These are phyloP conservation scores for Melieria picta DNA, from an alignment of 2,888 invertebrate species.

Conservation along the genomic window DNA sequence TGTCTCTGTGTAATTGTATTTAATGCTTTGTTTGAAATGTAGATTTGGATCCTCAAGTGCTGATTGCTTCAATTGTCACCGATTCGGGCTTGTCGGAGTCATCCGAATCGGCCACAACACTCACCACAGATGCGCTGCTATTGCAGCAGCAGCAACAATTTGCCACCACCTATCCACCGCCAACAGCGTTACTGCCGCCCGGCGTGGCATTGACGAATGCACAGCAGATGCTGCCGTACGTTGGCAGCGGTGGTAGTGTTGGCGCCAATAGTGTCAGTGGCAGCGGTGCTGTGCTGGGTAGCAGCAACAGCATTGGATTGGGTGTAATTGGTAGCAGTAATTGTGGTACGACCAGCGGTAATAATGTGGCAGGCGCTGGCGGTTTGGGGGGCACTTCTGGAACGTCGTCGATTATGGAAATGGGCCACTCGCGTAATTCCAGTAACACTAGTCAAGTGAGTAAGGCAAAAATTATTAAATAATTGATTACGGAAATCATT, in stretches of 20 bases:
- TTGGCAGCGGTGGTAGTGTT: slow-evolving; percentile 50
- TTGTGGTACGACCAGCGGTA: slow-evolving; percentile 54
- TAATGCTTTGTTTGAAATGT: slow-evolving; percentile 9
- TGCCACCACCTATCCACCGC: slow-evolving; percentile 26
- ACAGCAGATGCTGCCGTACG: slow-evolving; percentile 52
- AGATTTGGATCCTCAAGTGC: slow-evolving; percentile 49
- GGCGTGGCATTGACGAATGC: slow-evolving; percentile 41
- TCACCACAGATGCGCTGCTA: slow-evolving; percentile 53
- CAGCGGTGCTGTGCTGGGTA: slow-evolving; percentile 35
- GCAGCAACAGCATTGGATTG: slow-evolving; percentile 39
- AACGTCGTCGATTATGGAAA: slow-evolving; percentile 61
- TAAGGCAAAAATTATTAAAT: background rate
- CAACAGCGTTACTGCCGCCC: slow-evolving; percentile 23
- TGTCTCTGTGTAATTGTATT: background rate
- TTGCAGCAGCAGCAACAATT: slow-evolving; percentile 45
- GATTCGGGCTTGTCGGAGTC: slow-evolving; percentile 66
- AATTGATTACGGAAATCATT: no score
- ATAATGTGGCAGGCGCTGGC: slow-evolving; percentile 42
- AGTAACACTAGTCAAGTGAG: slow-evolving; percentile 80
- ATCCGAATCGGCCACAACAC: slow-evolving; percentile 60
- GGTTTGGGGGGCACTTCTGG: slow-evolving; percentile 47
- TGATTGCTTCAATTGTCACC: slow-evolving; percentile 63
- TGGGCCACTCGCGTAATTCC: slow-evolving; percentile 77
- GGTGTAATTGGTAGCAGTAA: slow-evolving; percentile 60
- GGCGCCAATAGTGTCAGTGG: slow-evolving; percentile 36